These are phyloP conservation scores for Pangasius mekongensis DNA, from an alignment of 2,797 vertebrate species.

Conservation along the genomic window DNA sequence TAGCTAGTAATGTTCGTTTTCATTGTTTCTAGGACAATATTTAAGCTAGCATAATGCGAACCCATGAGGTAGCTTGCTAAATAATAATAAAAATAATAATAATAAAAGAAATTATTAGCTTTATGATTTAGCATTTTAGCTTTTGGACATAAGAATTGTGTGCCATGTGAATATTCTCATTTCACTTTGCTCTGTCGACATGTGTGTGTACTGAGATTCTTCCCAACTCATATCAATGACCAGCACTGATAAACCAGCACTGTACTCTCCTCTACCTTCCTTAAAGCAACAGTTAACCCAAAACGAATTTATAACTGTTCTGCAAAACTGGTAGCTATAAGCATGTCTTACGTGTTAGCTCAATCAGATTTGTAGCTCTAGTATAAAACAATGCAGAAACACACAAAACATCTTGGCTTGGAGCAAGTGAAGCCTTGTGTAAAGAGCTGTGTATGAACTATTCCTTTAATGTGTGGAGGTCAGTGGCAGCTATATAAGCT, in stretches of 20 bases:
- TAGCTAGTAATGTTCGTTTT: neutral
- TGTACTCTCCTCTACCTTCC: neutral
- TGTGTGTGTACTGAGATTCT: constrained; percentile 63
- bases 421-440: neutral
- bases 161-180: neutral
- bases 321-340: neutral
- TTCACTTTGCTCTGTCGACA: constrained; percentile 32
- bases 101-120: neutral
- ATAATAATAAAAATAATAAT: neutral
- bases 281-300: constrained; percentile 1
- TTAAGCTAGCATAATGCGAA: neutral
- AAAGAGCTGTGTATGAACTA: neutral
- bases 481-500: constrained; percentile 59
- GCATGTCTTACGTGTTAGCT: neutral
- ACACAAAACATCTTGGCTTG: neutral
- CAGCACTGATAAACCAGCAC: constrained; percentile 3
- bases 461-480: constrained; percentile 22
- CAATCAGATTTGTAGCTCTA: neutral
- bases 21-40: neutral
- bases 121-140: neutral
- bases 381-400: neutral
- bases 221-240: constrained; percentile 63
- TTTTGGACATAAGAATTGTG: neutral
- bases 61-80: neutral
- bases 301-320: neutral